These are phyloP conservation scores for Narcine bancroftii DNA, from an alignment of 2,113 vertebrate genomes.

Conservation along the genomic window DNA sequence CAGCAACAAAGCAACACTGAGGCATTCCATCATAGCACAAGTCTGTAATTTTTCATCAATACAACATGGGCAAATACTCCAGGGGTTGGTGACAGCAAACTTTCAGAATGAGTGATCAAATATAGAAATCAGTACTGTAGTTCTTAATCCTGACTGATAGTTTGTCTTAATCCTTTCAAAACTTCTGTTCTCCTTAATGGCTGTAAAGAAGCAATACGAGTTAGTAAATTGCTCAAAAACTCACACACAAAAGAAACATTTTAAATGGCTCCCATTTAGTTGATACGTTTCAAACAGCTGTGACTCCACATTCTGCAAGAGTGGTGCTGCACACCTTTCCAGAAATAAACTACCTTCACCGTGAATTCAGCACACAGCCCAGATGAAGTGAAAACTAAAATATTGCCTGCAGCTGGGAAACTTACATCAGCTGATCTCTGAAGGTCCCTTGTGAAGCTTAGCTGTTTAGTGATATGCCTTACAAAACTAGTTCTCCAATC, in stretches of 20 bases:
- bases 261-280: background rate
- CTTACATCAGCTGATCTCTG: background rate
- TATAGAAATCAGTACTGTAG: background rate
- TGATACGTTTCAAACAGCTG: background rate
- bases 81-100: background rate
- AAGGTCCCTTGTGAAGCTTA: background rate
- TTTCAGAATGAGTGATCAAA: background rate
- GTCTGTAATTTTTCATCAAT: background rate
- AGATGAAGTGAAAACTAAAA: background rate
- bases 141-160: background rate
- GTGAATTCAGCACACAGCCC: background rate
- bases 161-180: background rate
- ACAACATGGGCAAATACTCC: background rate
- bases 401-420: background rate
- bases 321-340: too few relatives aligned
- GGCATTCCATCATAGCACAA: background rate
- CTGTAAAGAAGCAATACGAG: conserved; percentile 12
- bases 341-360: background rate
- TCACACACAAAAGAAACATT: background rate
- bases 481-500: background rate
- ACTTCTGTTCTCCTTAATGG: background rate
- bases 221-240: background rate
- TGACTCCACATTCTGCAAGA: background rate
- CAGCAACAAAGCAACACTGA: background rate
- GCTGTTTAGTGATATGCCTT: conserved; percentile 24